A percentile compares a stretch with the other conserved stretches of the same genome.
Evolutionary conservation across 2,113 vertebrate genomes (phyloP).

Genomic region (Haplotaxodon microlepis): DNA sequence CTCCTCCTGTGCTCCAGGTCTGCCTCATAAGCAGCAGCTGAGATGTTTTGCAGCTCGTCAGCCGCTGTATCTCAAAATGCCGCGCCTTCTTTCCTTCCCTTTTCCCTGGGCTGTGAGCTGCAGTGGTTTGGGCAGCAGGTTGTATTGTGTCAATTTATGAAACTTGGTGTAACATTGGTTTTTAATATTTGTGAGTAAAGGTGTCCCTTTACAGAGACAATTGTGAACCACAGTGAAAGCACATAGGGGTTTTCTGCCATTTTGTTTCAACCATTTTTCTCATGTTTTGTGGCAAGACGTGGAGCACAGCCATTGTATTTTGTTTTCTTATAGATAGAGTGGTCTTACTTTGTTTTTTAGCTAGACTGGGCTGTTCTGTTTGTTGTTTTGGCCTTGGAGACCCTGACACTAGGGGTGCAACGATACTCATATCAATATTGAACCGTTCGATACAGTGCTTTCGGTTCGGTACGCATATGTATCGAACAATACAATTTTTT

Average conservation of each 20-base stretch:
- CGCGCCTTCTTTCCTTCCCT: background rate
- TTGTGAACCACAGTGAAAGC: background rate
- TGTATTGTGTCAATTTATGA: background rate
- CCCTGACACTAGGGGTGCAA: background rate
- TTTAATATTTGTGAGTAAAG: background rate
- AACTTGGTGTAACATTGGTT: background rate
- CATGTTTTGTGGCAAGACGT: background rate
- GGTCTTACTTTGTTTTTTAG: background rate
- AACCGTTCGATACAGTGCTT: background rate
- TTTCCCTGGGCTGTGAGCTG: background rate
- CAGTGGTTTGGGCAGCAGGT: background rate
- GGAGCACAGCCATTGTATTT: background rate
- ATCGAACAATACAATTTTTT: accelerated
- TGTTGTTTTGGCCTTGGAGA: background rate
- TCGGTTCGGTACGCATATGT: background rate
- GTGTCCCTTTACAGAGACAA: background rate
- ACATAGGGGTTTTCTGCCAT: background rate
- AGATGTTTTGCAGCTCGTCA: background rate
- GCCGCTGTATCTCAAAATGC: background rate
- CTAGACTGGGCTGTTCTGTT: background rate
- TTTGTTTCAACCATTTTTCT: background rate
- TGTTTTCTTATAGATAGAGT: background rate
- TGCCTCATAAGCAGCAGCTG: background rate
- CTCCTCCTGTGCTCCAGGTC: background rate
- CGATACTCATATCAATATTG: accelerated